These are phyloP conservation scores for Trichogramma dendrolimi DNA, from an alignment of 2,888 invertebrate species.

Conservation along the genomic window DNA sequence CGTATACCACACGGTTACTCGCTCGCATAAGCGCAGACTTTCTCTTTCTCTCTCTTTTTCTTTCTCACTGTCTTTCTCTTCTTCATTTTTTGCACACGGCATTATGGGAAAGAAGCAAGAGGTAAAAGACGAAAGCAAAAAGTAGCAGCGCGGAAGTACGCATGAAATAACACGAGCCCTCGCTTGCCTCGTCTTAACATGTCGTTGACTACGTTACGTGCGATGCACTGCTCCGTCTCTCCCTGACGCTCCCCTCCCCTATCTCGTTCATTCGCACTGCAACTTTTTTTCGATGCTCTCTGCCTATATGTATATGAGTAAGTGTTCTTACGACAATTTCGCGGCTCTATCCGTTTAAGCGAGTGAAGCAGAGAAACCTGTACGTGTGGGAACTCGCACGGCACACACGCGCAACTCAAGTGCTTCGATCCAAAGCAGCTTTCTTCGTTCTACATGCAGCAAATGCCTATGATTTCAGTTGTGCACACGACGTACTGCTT, in stretches of 20 bases:
- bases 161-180: conserved; percentile 38
- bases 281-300: neutral
- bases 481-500: no score
- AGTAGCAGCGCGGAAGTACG: conserved; percentile 39
- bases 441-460: no score
- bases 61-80: neutral
- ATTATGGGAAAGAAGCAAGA: conserved; percentile 6
- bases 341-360: conserved; percentile 26
- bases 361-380: conserved; percentile 35
- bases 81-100: conserved; percentile 4
- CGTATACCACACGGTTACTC: no score
- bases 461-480: no score
- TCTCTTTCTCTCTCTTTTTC: no score
- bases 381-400: conserved; percentile 39
- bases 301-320: neutral
- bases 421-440: conserved; percentile 17
- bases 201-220: conserved; percentile 40
- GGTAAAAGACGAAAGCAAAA: conserved; percentile 19
- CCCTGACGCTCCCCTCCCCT: neutral
- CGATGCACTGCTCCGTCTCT: neutral
- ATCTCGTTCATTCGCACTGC: neutral
- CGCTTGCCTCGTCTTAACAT: conserved; percentile 36
- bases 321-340: neutral
- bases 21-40: no score
- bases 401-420: conserved; percentile 21